Evolutionary conservation across 2,113 vertebrate species (phyloP).

Genomic region (Guaruba guarouba): DNA sequence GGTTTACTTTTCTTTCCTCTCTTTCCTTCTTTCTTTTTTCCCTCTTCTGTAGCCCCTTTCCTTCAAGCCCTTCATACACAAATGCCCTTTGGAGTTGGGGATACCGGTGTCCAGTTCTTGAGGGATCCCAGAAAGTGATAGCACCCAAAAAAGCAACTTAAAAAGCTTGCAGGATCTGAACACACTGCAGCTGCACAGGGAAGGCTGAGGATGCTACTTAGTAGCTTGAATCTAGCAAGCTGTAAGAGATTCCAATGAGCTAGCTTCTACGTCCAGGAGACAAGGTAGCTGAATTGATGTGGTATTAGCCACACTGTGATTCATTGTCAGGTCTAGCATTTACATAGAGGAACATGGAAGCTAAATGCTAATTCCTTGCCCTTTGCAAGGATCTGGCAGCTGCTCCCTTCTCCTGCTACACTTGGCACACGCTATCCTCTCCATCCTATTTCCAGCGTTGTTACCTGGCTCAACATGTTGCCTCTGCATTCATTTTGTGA

Average conservation of each 20-base stretch:
- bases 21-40: too few relatives aligned
- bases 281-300: accelerated
- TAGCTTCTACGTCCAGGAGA: not conserved
- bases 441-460: not conserved
- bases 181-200: not conserved
- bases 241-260: accelerated
- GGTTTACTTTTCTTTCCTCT: not conserved
- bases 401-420: not conserved
- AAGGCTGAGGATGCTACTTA: not conserved
- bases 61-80: too few relatives aligned
- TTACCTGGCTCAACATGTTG: not conserved
- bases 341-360: accelerated
- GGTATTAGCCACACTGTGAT: accelerated
- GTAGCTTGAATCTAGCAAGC: not conserved
- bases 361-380: not conserved
- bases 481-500: accelerated
- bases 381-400: not conserved
- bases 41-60: not conserved
- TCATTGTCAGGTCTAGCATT: accelerated
- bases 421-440: not conserved
- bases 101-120: not conserved
- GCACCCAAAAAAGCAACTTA: not conserved
- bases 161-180: accelerated
- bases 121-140: accelerated
- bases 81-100: accelerated